phyloP scores from a whole-genome alignment of 1,140 invertebrate genomes.

The Portunus trituberculatus region DNA sequence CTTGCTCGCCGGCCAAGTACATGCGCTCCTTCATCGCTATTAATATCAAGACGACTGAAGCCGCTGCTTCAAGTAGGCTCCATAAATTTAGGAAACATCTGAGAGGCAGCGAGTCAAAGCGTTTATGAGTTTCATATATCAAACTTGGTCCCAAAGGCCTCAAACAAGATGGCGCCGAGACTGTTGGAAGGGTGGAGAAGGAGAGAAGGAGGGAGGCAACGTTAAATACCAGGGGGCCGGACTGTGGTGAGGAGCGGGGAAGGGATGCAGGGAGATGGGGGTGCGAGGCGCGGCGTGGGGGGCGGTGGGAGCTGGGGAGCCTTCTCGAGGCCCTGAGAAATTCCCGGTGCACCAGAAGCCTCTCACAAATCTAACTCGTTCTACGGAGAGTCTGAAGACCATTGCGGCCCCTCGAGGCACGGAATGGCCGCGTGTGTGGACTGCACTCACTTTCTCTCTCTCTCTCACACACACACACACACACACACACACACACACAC shows the following conservation, averaged over 20 bases:
- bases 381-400: not conserved
- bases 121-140: conserved; percentile 75
- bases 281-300: not conserved
- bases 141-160: conserved; percentile 72
- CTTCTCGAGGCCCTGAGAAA: not conserved
- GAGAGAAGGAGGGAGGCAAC: conserved; percentile 34
- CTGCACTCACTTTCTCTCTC: no score
- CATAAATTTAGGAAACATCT: conserved; percentile 74
- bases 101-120: conserved; percentile 70
- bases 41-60: conserved; percentile 68
- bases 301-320: not conserved
- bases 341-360: not conserved
- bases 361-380: conserved; percentile 46
- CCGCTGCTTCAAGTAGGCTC: conserved; percentile 55
- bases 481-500: not conserved
- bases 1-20: conserved; percentile 9
- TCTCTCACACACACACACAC: not conserved
- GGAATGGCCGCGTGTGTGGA: not conserved
- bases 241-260: conserved; percentile 11
- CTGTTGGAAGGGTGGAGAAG: conserved; percentile 42
- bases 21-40: conserved; percentile 64
- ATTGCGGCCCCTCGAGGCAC: not conserved
- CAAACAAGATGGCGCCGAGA: conserved; percentile 70
- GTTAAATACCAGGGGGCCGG: conserved; percentile 18
- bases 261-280: not conserved